phyloP scores from a whole-genome alignment of 2,113 vertebrate species.

The human region GRCh38 chr15:28318001-28318500 shows the following conservation, averaged over 20 bases:
- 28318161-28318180: background rate
- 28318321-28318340: background rate
- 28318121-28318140: background rate
- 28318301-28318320: background rate
- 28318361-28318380: too few species aligned
- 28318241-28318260: background rate
- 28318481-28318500: too few species aligned
- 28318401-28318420: too few species aligned
- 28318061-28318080: background rate
- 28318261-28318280: background rate
- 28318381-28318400: too few species aligned
- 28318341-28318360: background rate
- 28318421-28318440: too few species aligned
- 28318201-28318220: background rate
- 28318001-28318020: conserved; percentile 39
- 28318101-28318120: background rate
- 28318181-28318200: background rate
- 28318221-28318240: background rate
- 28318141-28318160: conserved; percentile 4
- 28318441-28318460: too few species aligned
- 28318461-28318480: too few species aligned
- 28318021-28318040: background rate
- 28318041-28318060: conserved; percentile 4
- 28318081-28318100: background rate
- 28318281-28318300: background rate